Percentiles rank a stretch among this genome's conserved stretches.
Conservation (phyloP, 1,140 invertebrate species). For the Arctopsyche grandis region DNA sequence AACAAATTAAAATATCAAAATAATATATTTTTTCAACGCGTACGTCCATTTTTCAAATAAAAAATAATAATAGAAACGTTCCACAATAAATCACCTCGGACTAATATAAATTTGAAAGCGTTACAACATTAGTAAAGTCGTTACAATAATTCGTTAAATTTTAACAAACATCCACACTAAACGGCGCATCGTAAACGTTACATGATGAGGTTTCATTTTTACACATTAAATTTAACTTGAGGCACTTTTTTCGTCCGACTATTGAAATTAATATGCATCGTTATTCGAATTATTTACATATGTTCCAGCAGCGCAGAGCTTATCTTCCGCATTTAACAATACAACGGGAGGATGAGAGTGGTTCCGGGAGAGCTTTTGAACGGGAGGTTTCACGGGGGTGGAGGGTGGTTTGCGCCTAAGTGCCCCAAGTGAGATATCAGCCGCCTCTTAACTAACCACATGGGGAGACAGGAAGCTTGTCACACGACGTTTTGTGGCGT, state of each 20-base stretch:
- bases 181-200: too few species aligned
- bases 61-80: too few species aligned
- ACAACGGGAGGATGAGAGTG: background rate
- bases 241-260: background rate
- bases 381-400: background rate
- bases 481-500: slow-evolving; percentile 30
- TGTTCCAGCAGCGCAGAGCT: background rate
- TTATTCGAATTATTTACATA: slow-evolving; percentile 11
- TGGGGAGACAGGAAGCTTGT: slow-evolving; percentile 7
- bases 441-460: slow-evolving; percentile 26
- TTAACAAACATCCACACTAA: too few species aligned
- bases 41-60: too few species aligned
- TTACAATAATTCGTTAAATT: too few species aligned
- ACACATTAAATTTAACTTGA: too few species aligned
- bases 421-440: slow-evolving; percentile 26
- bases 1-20: too few species aligned
- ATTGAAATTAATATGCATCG: background rate
- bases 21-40: too few species aligned
- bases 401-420: background rate
- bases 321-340: slow-evolving; percentile 20
- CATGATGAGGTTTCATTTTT: too few species aligned
- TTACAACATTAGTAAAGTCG: too few species aligned
- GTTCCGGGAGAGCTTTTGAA: background rate
- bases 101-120: too few species aligned
- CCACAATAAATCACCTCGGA: too few species aligned